Evolutionary conservation across 2,113 vertebrate species (phyloP).

Genomic region (Hyla sarda): DNA sequence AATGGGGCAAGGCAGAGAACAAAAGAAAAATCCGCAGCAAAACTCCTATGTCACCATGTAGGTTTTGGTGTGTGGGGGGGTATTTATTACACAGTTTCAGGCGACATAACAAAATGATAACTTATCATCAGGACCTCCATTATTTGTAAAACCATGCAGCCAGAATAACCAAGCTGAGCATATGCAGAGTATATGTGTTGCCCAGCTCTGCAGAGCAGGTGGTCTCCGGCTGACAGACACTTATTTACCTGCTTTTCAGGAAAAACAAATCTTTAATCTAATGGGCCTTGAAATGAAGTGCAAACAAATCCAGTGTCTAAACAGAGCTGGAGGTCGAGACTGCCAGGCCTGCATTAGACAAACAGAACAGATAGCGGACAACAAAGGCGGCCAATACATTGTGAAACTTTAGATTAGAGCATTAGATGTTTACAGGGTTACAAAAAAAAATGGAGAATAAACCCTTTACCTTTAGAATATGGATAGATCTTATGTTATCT

Average conservation of each 20-base stretch:
- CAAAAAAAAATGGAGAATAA: background rate
- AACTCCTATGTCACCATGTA: too few species aligned
- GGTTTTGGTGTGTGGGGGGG: too few species aligned
- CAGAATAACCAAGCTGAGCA: background rate
- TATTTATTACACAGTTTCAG: too few species aligned
- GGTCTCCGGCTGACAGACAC: background rate
- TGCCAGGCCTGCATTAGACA: constrained; percentile 35
- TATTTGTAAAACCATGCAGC: background rate
- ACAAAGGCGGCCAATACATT: background rate
- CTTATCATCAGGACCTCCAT: too few species aligned
- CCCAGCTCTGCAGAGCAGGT: constrained; percentile 24
- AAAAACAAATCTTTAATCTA: constrained; percentile 64
- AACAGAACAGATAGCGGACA: constrained; percentile 54
- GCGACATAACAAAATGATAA: too few species aligned
- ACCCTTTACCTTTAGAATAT: background rate
- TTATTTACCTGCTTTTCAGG: constrained; percentile 58
- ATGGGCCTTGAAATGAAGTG: constrained; percentile 60
- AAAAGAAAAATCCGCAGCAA: too few species aligned
- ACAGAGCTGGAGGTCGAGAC: constrained; percentile 15
- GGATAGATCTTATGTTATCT: background rate
- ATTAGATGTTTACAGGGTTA: background rate
- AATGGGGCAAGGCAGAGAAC: too few species aligned
- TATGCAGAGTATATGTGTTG: background rate
- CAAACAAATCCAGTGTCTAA: constrained; percentile 65
- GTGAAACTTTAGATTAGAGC: background rate